phyloP scores from a whole-genome alignment of 2,888 invertebrate species.

The Orthosia gothica region DNA sequence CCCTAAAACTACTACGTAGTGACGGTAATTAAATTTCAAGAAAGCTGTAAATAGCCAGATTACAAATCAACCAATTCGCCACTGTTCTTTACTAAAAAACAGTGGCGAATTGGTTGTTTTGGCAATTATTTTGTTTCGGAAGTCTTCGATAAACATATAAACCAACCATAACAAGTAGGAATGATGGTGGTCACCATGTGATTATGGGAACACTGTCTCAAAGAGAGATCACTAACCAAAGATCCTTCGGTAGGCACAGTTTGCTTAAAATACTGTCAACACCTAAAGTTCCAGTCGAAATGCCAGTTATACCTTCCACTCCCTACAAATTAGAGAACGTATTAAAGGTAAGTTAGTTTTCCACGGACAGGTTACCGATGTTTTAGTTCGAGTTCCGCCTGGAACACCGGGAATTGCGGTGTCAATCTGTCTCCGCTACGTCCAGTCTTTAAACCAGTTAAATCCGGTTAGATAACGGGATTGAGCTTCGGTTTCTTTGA shows the following conservation, averaged over 20 bases:
- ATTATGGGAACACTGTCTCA: too few species aligned
- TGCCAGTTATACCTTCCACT: neutral
- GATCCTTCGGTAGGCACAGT: too few species aligned
- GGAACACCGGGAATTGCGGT: constrained; percentile 59
- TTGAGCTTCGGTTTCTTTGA: constrained; percentile 14
- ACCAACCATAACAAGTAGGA: too few species aligned
- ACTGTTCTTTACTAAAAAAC: too few species aligned
- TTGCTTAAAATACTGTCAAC: too few species aligned
- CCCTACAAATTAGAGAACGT: constrained; percentile 23
- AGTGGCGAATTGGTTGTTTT: too few species aligned
- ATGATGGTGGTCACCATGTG: too few species aligned
- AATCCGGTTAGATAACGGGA: constrained; percentile 54
- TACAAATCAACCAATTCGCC: too few species aligned
- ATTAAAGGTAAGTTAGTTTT: constrained; percentile 37
- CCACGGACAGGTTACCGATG: constrained; percentile 45
- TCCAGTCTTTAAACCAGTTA: constrained; percentile 60
- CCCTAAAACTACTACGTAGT: neutral
- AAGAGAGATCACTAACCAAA: too few species aligned
- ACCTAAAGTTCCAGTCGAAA: neutral
- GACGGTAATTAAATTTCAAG: neutral
- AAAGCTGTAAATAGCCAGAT: too few species aligned
- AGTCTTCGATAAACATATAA: too few species aligned
- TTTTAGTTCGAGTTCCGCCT: constrained; percentile 43
- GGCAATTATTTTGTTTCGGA: too few species aligned
- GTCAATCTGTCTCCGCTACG: constrained; percentile 59